These are phyloP conservation scores for Sebastes goodei DNA, from an alignment of 2,797 vertebrate species.

Conservation along the genomic window DNA sequence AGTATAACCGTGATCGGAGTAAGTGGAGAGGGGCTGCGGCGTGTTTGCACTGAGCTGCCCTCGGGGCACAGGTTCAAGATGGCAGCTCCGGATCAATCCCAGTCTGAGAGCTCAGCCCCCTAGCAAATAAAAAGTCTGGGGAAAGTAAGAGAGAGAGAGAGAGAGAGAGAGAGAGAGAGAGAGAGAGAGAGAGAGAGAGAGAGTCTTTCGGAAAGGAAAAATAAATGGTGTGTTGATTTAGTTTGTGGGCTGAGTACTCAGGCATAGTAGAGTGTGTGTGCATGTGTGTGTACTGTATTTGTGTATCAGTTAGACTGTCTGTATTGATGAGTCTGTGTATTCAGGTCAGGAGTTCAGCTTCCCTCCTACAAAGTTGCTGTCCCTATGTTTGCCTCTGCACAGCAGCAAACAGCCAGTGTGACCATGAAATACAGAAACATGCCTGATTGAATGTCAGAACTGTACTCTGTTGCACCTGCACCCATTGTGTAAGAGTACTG, in stretches of 20 bases:
- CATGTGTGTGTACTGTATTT: not conserved
- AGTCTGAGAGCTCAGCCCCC: conserved; percentile 67
- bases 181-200: conserved; percentile 32
- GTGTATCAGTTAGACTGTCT: conserved; percentile 2
- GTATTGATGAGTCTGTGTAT: conserved; percentile 24
- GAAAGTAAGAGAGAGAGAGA: conserved; percentile 53
- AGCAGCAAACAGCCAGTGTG: conserved; percentile 9
- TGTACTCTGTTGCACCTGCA: not conserved
- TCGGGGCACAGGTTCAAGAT: conserved; percentile 77
- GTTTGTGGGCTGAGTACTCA: conserved; percentile 47
- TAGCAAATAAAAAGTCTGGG: conserved; percentile 69
- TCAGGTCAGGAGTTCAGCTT: conserved; percentile 40
- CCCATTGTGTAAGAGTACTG: not conserved
- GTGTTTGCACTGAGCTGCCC: conserved; percentile 79
- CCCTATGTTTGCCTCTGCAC: conserved; percentile 20
- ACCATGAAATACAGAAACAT: conserved; percentile 38
- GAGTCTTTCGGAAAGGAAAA: conserved; percentile 50
- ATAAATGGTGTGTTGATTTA: conserved; percentile 65
- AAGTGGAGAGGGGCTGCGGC: conserved; percentile 67
- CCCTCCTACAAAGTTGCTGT: conserved; percentile 13
- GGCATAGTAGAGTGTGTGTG: conserved; percentile 7
- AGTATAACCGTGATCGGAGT: conserved; percentile 56
- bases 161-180: conserved; percentile 49
- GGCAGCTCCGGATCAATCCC: conserved; percentile 77
- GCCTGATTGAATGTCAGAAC: not conserved